phyloP scores from a whole-genome alignment of 2,113 vertebrate genomes.

The Zingel zingel region DNA sequence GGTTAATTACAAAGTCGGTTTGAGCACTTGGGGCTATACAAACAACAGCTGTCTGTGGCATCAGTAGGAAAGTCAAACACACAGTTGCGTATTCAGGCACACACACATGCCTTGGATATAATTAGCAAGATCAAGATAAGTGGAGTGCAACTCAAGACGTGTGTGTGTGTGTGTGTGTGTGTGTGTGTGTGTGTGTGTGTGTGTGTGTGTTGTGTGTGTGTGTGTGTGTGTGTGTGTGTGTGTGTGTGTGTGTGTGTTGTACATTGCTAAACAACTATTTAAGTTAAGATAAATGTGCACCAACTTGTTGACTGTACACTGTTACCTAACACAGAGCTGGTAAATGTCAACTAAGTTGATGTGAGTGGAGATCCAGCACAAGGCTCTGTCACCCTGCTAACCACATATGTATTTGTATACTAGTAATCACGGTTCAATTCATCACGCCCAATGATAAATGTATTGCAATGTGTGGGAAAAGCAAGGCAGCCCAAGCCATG shows the following conservation, averaged over 20 bases:
- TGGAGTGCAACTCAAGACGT: conserved; percentile 38
- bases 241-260: background rate
- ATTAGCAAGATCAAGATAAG: conserved; percentile 71
- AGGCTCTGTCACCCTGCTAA: background rate
- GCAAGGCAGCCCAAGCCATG: background rate
- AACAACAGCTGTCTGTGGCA: conserved; percentile 81
- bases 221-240: conserved; percentile 1
- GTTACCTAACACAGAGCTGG: background rate
- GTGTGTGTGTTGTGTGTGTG: conserved; percentile 15
- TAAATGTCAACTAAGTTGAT: background rate
- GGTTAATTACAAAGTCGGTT: conserved; percentile 76
- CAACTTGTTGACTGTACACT: background rate
- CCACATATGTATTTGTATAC: background rate
- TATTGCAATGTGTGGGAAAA: background rate
- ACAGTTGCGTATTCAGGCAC: conserved; percentile 29
- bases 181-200: conserved; percentile 19
- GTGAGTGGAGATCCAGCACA: background rate
- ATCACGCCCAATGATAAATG: background rate
- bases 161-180: conserved; percentile 22
- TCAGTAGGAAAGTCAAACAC: conserved; percentile 73
- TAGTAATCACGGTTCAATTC: background rate
- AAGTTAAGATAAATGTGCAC: conserved; percentile 24
- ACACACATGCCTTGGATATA: conserved; percentile 61
- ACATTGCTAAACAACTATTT: conserved; percentile 27
- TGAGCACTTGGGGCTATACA: conserved; percentile 66